These are phyloP conservation scores for Anableps anableps DNA, from an alignment of 2,797 vertebrate species.

Conservation along the genomic window DNA sequence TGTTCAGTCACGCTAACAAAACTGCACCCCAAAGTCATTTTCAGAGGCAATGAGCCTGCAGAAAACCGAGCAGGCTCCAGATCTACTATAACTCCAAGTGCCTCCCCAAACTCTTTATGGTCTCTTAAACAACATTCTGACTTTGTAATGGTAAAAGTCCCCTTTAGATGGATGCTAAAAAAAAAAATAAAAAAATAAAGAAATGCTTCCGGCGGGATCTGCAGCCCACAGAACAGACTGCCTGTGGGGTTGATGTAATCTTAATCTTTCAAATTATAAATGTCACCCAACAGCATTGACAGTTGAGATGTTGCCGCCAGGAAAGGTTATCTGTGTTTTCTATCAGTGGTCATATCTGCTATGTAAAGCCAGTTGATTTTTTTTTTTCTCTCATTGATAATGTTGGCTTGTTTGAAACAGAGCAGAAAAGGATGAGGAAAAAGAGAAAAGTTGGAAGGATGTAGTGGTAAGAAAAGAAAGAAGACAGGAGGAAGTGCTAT, in stretches of 20 bases:
- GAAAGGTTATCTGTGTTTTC: conserved; percentile 21
- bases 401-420: conserved; percentile 18
- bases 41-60: conserved; percentile 64
- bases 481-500: conserved; percentile 21
- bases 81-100: conserved; percentile 24
- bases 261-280: conserved; percentile 45
- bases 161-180: conserved; percentile 24
- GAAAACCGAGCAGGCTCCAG: conserved; percentile 39
- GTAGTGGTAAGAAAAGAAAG: conserved; percentile 6
- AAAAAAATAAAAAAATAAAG: conserved; percentile 4
- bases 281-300: conserved; percentile 6
- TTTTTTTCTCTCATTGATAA: conserved; percentile 27
- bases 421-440: conserved; percentile 10
- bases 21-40: conserved; percentile 66
- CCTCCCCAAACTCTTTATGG: conserved; percentile 33
- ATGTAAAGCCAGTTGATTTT: conserved; percentile 53
- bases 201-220: conserved; percentile 17
- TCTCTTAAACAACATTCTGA: conserved; percentile 46
- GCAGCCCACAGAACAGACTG: conserved; percentile 9
- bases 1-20: conserved; percentile 48
- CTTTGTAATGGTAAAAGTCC: conserved; percentile 41
- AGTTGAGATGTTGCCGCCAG: conserved; percentile 20
- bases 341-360: conserved; percentile 29
- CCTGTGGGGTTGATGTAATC: conserved; percentile 9
- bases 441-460: neutral